phyloP scores from a whole-genome alignment of 2,888 invertebrate genomes.

The Listrodromus nycthemerus region DNA sequence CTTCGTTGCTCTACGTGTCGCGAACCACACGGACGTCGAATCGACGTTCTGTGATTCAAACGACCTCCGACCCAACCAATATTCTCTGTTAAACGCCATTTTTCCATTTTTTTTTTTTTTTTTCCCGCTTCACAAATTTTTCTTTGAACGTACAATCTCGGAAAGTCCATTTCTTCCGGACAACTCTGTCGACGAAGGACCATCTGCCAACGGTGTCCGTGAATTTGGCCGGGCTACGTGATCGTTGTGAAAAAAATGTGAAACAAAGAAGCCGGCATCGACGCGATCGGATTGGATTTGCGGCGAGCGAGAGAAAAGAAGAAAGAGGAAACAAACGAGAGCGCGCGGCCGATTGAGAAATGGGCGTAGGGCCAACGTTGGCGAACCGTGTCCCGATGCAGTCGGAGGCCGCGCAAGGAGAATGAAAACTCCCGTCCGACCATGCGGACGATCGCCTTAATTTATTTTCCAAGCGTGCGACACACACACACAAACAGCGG shows the following conservation, averaged over 20 bases:
- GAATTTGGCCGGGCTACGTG: neutral
- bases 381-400: constrained; percentile 61
- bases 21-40: constrained; percentile 7
- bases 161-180: neutral
- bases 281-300: constrained; percentile 13
- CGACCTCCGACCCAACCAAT: neutral
- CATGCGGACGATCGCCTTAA: constrained; percentile 20
- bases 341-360: constrained; percentile 63
- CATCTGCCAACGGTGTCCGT: neutral
- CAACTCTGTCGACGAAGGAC: neutral
- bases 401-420: constrained; percentile 37
- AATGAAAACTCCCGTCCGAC: constrained; percentile 34
- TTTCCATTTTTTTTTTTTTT: neutral
- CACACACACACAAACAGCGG: constrained; percentile 45
- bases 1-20: constrained; percentile 13
- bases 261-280: constrained; percentile 43
- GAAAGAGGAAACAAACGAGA: constrained; percentile 30
- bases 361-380: constrained; percentile 63
- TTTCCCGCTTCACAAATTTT: too few relatives aligned
- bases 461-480: constrained; percentile 44
- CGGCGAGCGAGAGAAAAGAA: neutral
- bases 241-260: constrained; percentile 7
- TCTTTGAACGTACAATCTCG: too few relatives aligned
- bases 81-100: neutral
- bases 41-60: constrained; percentile 5